Base-by-base conservation (phyloP, 2,888 invertebrate species). In the Ptilodon capucinus region DNA sequence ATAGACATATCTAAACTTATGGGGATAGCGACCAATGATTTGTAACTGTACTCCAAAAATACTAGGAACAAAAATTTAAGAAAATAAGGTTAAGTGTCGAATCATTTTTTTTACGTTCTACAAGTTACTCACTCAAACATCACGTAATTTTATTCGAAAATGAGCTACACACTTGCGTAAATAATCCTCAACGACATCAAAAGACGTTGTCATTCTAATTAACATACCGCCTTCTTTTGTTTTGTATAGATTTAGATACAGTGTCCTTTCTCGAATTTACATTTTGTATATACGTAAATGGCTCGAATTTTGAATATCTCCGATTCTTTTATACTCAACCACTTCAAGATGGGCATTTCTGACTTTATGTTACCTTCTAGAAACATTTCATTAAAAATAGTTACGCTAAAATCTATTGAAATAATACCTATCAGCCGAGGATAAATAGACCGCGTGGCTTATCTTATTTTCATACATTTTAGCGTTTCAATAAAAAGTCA, bases 151-250 rank as follows among this genome's bases (percentile, higher is more conserved):
- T 34, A 8, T n/a, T 46, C 17, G n/a, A 41, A 51, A 21, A 47
- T 51, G 1, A 54, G 32, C 32, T 7, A 11, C 13, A 47, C 66
- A 64, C 44, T 46, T 64, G 58, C 49, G 49, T 54, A 58, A 58
- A 67, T 48, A 57, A 50, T 46, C 32, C 21, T 53, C 38, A 17
- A 42, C 25, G 21, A 32, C 45, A 54, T 56, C 45, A 57, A 55
- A 58, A 62, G 43, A 51, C 59, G 51, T 60, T 55, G 51, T 66
- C 51, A 60, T 64, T 48, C 60, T 64, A 62, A 67, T 68, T 69
- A 54, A 44, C 49, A 66, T 66, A 60, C 40, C 21, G 41, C 19
- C 44, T 55, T 42, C 46, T 48, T 35, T 18, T n/a, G n/a, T 47
- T 45, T 47, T 42, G 23, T 38, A 41, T 25, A 51, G 30, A 44